A percentile compares a stretch with the other conserved stretches of the same genome.
Evolutionary conservation across 2,888 invertebrate species (phyloP).

Genomic region (Psylliodes chrysocephalus): DNA sequence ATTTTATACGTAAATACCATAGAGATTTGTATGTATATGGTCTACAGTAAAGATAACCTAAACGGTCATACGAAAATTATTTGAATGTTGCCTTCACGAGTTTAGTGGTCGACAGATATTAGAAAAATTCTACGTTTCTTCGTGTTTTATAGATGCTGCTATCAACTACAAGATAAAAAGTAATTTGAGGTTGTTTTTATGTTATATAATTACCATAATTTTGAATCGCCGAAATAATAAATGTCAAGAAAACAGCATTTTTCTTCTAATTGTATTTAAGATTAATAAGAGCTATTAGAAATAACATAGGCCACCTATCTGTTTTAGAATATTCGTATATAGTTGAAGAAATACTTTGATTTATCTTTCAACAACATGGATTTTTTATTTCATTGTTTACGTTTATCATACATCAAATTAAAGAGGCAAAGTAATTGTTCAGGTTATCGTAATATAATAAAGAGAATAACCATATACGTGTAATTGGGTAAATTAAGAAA

Average conservation of each 20-base stretch:
- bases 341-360: no score
- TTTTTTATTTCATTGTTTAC: no score
- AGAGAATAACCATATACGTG: no score
- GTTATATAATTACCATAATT: not conserved
- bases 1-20: conserved; percentile 36
- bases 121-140: conserved; percentile 15
- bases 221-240: conserved; percentile 5
- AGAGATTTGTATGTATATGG: conserved; percentile 33
- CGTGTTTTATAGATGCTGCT: conserved; percentile 8
- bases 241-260: conserved; percentile 2
- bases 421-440: no score
- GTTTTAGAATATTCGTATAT: no score
- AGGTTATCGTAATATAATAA: no score
- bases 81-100: conserved; percentile 26
- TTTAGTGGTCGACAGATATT: conserved; percentile 7
- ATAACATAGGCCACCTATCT: no score
- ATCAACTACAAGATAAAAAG: not conserved
- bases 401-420: no score
- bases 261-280: not conserved
- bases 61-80: conserved; percentile 35
- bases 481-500: no score
- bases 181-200: not conserved
- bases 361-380: no score
- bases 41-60: conserved; percentile 30
- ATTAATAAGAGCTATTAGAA: not conserved